Evolutionary conservation across 2,797 vertebrate genomes (phyloP).

Genomic region (Mallotus villosus): DNA sequence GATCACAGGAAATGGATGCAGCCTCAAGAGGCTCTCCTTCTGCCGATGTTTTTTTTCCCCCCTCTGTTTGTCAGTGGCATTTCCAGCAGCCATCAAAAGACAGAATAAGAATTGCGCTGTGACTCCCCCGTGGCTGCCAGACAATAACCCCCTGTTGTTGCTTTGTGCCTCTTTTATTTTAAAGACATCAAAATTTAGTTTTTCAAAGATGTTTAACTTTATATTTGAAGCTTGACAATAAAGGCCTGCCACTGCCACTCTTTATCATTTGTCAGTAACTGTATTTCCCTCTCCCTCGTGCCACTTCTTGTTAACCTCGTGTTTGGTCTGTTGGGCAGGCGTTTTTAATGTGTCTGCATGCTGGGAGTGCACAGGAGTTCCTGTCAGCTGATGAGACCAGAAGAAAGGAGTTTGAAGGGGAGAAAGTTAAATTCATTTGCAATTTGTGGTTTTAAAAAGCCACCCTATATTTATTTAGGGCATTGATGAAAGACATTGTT

Average conservation of each 20-base stretch:
- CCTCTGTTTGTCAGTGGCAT: slow-evolving; percentile 81
- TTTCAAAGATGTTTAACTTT: slow-evolving; percentile 99
- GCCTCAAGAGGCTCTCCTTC: slow-evolving; percentile 90
- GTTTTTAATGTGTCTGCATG: slow-evolving; percentile 84
- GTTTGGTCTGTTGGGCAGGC: slow-evolving; percentile 87
- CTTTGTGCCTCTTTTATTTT: slow-evolving; percentile 99
- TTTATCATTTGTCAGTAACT: slow-evolving; percentile 92
- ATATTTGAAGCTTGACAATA: slow-evolving; percentile 97
- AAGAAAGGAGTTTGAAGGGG: slow-evolving; percentile 74
- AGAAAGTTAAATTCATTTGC: slow-evolving; percentile 80
- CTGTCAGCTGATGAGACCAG: slow-evolving; percentile 85
- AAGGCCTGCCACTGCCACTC: slow-evolving; percentile 94
- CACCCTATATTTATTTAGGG: slow-evolving; percentile 67
- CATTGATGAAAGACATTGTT: slow-evolving; percentile 66
- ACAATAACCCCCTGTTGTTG: slow-evolving; percentile 99
- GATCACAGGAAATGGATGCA: slow-evolving; percentile 99
- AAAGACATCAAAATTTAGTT: slow-evolving; percentile 97
- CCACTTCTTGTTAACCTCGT: slow-evolving; percentile 97
- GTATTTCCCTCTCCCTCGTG: slow-evolving; percentile 87
- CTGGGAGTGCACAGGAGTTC: slow-evolving; percentile 81
- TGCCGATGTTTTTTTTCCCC: slow-evolving; percentile 43
- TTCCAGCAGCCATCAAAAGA: slow-evolving; percentile 98
- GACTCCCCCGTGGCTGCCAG: slow-evolving; percentile 95
- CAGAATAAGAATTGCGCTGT: slow-evolving; percentile 94
- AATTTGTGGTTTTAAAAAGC: slow-evolving; percentile 44